A percentile compares a stretch with the other conserved stretches of the same genome.
Evolutionary conservation across 1,140 invertebrate species (phyloP).

Genomic region (Caligus rogercresseyi): DNA sequence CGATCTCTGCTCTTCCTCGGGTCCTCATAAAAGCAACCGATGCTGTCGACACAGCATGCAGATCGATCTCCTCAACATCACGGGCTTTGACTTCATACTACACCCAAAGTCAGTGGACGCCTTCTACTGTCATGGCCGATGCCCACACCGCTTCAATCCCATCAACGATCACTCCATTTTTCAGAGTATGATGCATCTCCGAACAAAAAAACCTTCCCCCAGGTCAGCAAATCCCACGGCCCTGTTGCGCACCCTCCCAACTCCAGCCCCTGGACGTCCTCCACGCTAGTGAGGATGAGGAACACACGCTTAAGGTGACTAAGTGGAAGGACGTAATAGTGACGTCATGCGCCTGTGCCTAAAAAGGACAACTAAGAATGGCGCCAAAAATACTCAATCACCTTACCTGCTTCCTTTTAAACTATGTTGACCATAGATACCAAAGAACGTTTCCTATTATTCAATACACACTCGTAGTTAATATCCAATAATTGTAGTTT

Average conservation of each 20-base stretch:
- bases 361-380: slow-evolving; percentile 23
- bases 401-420: no score
- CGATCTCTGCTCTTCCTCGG: not conserved
- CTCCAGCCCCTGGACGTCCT: slow-evolving; percentile 46
- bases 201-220: slow-evolving; percentile 23
- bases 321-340: slow-evolving; percentile 52
- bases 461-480: no score
- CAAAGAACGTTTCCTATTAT: no score
- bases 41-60: slow-evolving; percentile 47
- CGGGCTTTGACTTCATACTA: slow-evolving; percentile 47
- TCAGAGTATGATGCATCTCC: slow-evolving; percentile 46
- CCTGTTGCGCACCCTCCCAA: slow-evolving; percentile 51
- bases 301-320: slow-evolving; percentile 43
- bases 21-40: slow-evolving; percentile 29
- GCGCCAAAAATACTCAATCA: not conserved
- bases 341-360: slow-evolving; percentile 52
- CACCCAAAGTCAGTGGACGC: slow-evolving; percentile 51
- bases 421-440: no score
- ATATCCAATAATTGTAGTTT: no score
- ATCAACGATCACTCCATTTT: slow-evolving; percentile 51
- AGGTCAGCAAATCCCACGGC: slow-evolving; percentile 35
- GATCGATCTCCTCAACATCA: slow-evolving; percentile 45
- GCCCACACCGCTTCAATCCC: slow-evolving; percentile 44
- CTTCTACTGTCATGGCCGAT: slow-evolving; percentile 49
- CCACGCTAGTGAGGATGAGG: slow-evolving; percentile 42